Percentiles rank a stretch among this genome's conserved stretches.
Conservation (phyloP, 2,797 vertebrate genomes). For the Helarctos malayanus region DNA sequence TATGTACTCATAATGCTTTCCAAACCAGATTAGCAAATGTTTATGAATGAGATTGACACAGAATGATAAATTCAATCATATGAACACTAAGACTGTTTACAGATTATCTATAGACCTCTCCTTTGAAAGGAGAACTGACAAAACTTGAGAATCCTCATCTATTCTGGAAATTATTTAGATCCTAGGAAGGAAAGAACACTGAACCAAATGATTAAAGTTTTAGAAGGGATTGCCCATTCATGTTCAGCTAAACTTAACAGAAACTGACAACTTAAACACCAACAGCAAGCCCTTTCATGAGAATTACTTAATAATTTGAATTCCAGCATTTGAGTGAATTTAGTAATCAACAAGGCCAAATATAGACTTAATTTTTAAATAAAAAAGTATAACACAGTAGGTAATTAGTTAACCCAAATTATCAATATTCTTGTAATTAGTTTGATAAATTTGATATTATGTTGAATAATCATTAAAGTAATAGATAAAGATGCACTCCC, state of each 20-base stretch:
- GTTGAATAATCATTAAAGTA: conserved; percentile 36
- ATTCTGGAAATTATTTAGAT: background rate
- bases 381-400: background rate
- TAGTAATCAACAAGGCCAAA: background rate
- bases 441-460: background rate
- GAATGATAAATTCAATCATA: conserved; percentile 54
- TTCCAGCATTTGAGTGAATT: conserved; percentile 12
- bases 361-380: background rate
- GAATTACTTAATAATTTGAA: conserved; percentile 45
- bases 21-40: background rate
- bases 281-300: background rate
- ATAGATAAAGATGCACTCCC: background rate
- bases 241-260: background rate
- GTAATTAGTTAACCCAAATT: conserved; percentile 9
- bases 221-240: background rate
- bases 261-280: background rate
- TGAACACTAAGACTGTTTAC: conserved; percentile 22
- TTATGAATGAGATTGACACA: background rate
- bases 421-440: conserved; percentile 23
- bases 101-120: background rate
- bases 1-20: background rate
- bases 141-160: background rate
- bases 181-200: background rate
- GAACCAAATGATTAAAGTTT: background rate
- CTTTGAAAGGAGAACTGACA: conserved; percentile 10